Base-by-base conservation (phyloP, 1,140 invertebrate genomes). In the Pseudachorutes palmiensis region DNA sequence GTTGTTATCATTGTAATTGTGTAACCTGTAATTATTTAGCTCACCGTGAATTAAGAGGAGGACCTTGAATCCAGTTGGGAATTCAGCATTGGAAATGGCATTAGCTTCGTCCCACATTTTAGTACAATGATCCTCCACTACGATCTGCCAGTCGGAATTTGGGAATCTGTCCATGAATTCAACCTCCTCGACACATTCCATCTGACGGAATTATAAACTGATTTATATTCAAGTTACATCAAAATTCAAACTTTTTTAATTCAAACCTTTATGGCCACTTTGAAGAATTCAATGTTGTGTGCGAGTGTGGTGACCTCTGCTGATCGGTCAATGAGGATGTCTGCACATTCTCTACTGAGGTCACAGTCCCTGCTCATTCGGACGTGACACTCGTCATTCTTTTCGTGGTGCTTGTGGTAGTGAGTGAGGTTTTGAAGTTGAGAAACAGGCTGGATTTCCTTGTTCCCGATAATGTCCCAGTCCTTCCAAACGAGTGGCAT, bases 101-200 rank as follows among this genome's bases (percentile, higher is more conserved):
- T 57, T 57, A 12, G 51, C 51, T 57, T 57, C 51, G 26, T 57
- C 26, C 51, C 51, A 57, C 51, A 57, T 57, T 5, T 57, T 57
- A 5, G 51, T 24, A 24, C 51, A 57, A 57, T n/a, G 12, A 24
- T 14, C 9, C 24, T 57, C 14, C 24, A 57, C 14, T 22, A 57
- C 51, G 24, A n/a, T 57, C 24, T 57, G 12, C 51, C 51, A 57
- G 24, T 57, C 24, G 9, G 51, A 57, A 14, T 57, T 22, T 26
- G 26, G 51, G 24, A 57, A 57, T 26, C 24, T 57, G 51, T 57
- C 24, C 24, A 14, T 12, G 24, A 57, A 57, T n/a, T 57, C 26
- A 57, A 57, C 24, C 26, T 57, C 51, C 5, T 57, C 24, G 3
- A 12, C 51, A 24, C 51, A 57, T 26, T 57, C 51, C 51, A 57